phyloP scores from a whole-genome alignment of 2,113 vertebrate genomes.

The Limanda limanda region DNA sequence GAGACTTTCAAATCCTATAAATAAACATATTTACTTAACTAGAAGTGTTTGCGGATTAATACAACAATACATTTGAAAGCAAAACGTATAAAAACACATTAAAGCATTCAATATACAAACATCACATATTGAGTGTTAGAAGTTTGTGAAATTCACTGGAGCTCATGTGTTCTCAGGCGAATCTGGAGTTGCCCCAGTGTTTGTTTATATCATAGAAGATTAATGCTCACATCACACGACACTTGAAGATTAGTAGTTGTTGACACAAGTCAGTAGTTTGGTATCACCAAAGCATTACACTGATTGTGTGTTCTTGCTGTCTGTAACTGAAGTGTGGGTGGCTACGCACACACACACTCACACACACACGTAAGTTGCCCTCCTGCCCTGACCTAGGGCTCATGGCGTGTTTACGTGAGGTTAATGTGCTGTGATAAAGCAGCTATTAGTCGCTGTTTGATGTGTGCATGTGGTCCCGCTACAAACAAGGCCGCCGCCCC shows the following conservation, averaged over 20 bases:
- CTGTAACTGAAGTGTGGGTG: background rate
- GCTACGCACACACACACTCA: too few species aligned
- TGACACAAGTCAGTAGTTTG: background rate
- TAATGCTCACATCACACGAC: background rate
- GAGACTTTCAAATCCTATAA: too few species aligned
- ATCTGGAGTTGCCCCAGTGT: background rate
- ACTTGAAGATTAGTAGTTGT: background rate
- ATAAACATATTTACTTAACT: too few species aligned
- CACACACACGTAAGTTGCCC: background rate
- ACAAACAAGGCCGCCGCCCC: constrained; percentile 46
- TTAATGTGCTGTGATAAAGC: constrained; percentile 67
- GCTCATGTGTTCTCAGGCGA: background rate
- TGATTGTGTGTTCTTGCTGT: background rate
- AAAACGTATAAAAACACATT: background rate
- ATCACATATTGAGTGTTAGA: background rate
- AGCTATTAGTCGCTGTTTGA: constrained; percentile 56
- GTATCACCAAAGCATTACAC: background rate
- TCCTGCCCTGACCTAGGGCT: constrained; percentile 40
- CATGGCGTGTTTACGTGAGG: constrained; percentile 61
- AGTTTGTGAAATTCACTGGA: background rate
- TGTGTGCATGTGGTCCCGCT: constrained; percentile 61
- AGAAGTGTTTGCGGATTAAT: too few species aligned
- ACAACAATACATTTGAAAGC: background rate
- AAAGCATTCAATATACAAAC: background rate
- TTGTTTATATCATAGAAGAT: background rate